Evolutionary conservation across 2,113 vertebrate species (phyloP), one percentile per base, ranked within the genome.

Genomic region (Eolophus roseicapilla): DNA sequence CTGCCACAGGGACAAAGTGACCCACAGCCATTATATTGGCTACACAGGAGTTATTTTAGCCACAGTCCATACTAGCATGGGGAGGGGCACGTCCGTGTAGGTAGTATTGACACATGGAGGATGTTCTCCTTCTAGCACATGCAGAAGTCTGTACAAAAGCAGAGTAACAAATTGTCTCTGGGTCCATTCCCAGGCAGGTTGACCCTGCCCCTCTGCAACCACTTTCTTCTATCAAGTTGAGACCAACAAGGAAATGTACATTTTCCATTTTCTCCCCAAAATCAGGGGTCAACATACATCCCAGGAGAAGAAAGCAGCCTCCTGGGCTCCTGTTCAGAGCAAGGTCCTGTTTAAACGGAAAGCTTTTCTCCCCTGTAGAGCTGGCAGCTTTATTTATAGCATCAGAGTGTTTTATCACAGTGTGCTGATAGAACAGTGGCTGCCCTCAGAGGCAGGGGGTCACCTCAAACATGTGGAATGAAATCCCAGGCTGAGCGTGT

Each of bases 351-450:
- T 88, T 60, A 59, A 85, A 83, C 13, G 0, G 0, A 68, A 79
- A 41, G 57, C 35, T 89, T 4, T 53, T 69, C 74, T 89, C 77
- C 69, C 57, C 37, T 13, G 35, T n/a, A 79, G 83, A 89, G 76
- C 50, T 3, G 29, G 20, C 62, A 79, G 33, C 13, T 37, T 92
- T 96, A 96, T 97, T 95, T 96, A 95, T 93, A 96, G 88, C 71
- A 75, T 31, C 52, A 13, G 13, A 49, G 55, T 1, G 33, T 57
- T 82, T 43, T 69, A 90, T 44, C 86, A 9, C 33, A 35, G 57
- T 24, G 57, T 24, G 57, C 57, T 35, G 57, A 24, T 10, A 93
- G 94, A 82, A 44, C 0, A 3, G 43, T 5, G 25, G 57, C 94
- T 94, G 95, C 93, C 86, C 94, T 62, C 1, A 0, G 67, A 91